A percentile compares a stretch with the other conserved stretches of the same genome.
Conservation (phyloP, 1,140 invertebrate genomes). For the Aradophagus sp. region DNA sequence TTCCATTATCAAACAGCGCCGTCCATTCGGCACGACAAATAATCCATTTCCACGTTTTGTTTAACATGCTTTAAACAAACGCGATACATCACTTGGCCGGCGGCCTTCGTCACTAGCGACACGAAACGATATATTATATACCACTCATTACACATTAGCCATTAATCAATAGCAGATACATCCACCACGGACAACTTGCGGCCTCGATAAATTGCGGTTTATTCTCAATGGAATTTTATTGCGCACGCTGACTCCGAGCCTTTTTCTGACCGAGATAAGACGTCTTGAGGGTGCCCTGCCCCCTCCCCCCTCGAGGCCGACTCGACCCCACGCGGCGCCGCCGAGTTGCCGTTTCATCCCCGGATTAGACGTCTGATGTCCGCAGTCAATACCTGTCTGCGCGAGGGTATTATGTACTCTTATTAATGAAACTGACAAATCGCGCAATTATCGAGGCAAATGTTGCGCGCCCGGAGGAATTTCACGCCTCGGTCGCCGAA, state of each 20-base stretch:
- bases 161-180: constrained; percentile 41
- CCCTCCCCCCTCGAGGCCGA: no score
- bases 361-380: constrained; percentile 47
- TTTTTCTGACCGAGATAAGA: constrained; percentile 43
- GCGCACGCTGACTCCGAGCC: constrained; percentile 31
- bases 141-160: constrained; percentile 30
- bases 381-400: constrained; percentile 21
- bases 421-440: constrained; percentile 22
- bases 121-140: constrained; percentile 33
- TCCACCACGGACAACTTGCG: constrained; percentile 27
- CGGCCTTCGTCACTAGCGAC: background rate
- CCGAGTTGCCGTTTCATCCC: constrained; percentile 43
- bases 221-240: constrained; percentile 56
- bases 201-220: constrained; percentile 45
- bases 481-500: no score
- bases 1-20: constrained; percentile 6
- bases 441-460: background rate
- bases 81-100: constrained; percentile 1
- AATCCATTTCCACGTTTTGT: constrained; percentile 6
- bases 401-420: constrained; percentile 14
- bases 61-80: constrained; percentile 26
- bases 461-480: no score
- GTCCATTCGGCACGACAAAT: constrained; percentile 2
- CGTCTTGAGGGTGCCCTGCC: constrained; percentile 38
- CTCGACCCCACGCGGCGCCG: no score